These are phyloP conservation scores for Spea hammondii DNA, from an alignment of 2,797 vertebrate species.

Conservation along the genomic window DNA sequence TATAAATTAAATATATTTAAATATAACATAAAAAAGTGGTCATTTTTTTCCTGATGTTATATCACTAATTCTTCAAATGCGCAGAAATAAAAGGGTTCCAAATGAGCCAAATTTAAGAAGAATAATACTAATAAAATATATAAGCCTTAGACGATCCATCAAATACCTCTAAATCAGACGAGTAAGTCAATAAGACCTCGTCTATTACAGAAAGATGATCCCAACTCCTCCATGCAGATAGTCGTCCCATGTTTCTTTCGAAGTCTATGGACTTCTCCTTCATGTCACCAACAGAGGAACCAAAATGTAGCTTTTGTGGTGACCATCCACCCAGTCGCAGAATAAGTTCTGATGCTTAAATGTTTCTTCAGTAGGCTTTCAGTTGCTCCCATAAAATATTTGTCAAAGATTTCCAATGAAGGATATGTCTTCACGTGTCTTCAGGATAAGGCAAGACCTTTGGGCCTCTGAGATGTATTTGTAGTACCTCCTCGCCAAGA, in stretches of 20 bases:
- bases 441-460: no score
- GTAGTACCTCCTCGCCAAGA: not conserved
- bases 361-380: no score
- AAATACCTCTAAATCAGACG: slow-evolving; percentile 35
- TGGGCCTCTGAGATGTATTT: no score
- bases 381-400: no score
- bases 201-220: slow-evolving; percentile 61
- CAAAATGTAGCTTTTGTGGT: not conserved
- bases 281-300: not conserved
- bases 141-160: not conserved
- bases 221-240: slow-evolving; percentile 74
- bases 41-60: no score
- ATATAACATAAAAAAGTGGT: no score
- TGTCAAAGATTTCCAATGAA: no score
- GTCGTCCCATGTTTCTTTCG: slow-evolving; percentile 68
- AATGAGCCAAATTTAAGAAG: not conserved
- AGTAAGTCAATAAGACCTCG: slow-evolving; percentile 44
- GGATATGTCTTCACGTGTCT: no score
- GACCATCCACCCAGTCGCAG: not conserved
- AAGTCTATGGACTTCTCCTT: slow-evolving; percentile 29
- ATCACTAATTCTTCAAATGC: no score
- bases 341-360: no score
- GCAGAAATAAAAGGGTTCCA: not conserved
- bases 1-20: no score
- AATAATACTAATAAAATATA: not conserved